These are phyloP conservation scores for Diglossa cyanea DNA, from an alignment of 2,797 vertebrate genomes.

Conservation along the genomic window DNA sequence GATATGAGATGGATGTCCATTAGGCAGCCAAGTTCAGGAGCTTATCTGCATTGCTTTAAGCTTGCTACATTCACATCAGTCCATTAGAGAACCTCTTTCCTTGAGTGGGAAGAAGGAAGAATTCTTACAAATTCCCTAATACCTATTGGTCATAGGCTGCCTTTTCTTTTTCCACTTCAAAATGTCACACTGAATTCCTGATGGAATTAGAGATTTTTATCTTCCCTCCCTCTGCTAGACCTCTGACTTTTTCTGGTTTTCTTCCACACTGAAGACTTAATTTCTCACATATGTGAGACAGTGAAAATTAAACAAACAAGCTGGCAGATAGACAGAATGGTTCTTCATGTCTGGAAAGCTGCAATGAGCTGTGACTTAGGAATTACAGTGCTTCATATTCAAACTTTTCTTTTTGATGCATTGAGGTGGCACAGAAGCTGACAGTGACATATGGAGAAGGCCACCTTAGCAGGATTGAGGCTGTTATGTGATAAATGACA, in stretches of 20 bases:
- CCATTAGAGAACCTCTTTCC: background rate
- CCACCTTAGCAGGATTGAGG: constrained; percentile 73
- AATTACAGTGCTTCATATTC: constrained; percentile 72
- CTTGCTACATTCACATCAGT: background rate
- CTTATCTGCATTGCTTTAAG: constrained; percentile 34
- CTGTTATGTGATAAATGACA: constrained; percentile 80
- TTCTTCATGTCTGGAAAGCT: constrained; percentile 47
- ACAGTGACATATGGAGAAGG: constrained; percentile 80
- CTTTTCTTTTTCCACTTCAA: constrained; percentile 22
- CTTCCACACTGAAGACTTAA: constrained; percentile 33
- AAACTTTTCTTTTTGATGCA: constrained; percentile 78
- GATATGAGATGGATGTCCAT: background rate
- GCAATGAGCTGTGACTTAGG: constrained; percentile 62
- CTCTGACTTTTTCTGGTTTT: constrained; percentile 20
- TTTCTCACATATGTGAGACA: constrained; percentile 37
- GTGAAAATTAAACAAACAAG: constrained; percentile 59
- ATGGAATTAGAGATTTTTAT: constrained; percentile 28
- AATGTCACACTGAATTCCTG: constrained; percentile 2
- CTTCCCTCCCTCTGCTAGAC: background rate
- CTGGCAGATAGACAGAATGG: constrained; percentile 47
- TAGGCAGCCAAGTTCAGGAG: background rate
- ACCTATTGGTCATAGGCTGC: background rate
- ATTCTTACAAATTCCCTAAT: background rate
- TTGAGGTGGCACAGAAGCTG: constrained; percentile 63
- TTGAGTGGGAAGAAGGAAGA: background rate